Evolutionary conservation across 2,113 vertebrate species (phyloP).

Genomic region (Lonchura striata): DNA sequence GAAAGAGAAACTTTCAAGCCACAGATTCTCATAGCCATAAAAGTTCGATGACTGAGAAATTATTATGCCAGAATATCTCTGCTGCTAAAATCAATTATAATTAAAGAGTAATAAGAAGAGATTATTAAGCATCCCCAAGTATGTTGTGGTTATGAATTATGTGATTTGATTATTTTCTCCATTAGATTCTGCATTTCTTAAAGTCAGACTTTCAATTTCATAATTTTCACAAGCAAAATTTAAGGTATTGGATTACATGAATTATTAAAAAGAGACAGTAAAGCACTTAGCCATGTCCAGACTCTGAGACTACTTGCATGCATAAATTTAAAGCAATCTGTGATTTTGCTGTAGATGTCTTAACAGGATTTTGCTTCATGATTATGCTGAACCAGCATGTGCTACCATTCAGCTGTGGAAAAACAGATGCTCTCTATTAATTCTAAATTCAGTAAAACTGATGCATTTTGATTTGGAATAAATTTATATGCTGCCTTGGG

Average conservation of each 20-base stretch:
- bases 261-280: not conserved
- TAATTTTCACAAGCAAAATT: not conserved
- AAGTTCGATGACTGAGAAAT: not conserved
- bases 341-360: not conserved
- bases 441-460: constrained; percentile 30
- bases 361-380: not conserved
- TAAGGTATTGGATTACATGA: not conserved
- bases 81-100: not conserved
- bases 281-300: not conserved
- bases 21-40: not conserved
- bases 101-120: not conserved
- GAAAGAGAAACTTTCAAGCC: not conserved
- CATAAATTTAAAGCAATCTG: not conserved
- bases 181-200: not conserved
- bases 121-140: not conserved
- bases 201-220: constrained; percentile 3
- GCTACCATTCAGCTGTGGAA: not conserved
- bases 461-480: constrained; percentile 29
- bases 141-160: not conserved
- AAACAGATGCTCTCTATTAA: constrained; percentile 42
- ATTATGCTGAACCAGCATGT: not conserved
- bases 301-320: not conserved
- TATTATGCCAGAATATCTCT: not conserved
- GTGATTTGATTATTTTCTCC: not conserved
- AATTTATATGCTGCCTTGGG: constrained; percentile 9